Conservation (phyloP, 2,888 invertebrate species). For the Hoplodrina blanda region DNA sequence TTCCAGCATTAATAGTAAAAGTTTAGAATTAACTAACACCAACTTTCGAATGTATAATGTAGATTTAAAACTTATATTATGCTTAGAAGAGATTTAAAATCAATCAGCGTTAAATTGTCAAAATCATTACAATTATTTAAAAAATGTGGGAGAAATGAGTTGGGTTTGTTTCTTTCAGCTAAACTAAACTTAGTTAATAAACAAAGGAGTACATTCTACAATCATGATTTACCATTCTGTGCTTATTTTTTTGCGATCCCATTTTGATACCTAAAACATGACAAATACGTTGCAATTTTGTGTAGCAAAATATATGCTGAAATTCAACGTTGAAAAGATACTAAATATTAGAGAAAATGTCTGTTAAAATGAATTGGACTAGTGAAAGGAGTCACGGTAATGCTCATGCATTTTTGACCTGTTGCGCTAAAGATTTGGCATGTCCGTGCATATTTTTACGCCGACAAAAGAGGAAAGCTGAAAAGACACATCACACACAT, state of each 20-base stretch:
- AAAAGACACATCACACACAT: no score
- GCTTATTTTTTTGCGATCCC: background rate
- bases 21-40: no score
- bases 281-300: background rate
- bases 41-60: no score
- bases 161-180: no score
- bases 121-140: no score
- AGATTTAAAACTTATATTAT: no score
- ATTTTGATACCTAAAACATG: background rate
- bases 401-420: conserved; percentile 33
- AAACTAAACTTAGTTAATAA: no score
- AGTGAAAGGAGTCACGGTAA: background rate
- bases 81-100: no score
- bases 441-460: background rate
- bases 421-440: conserved; percentile 28
- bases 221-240: background rate
- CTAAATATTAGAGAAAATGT: conserved; percentile 16
- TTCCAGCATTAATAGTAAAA: no score
- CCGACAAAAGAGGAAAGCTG: background rate
- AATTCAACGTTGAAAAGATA: conserved; percentile 7
- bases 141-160: no score
- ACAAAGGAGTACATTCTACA: no score
- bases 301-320: background rate
- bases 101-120: no score
- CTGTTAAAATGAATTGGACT: conserved; percentile 26